phyloP scores from a whole-genome alignment of 2,113 vertebrate species.

The Prietella phreatophila region DNA sequence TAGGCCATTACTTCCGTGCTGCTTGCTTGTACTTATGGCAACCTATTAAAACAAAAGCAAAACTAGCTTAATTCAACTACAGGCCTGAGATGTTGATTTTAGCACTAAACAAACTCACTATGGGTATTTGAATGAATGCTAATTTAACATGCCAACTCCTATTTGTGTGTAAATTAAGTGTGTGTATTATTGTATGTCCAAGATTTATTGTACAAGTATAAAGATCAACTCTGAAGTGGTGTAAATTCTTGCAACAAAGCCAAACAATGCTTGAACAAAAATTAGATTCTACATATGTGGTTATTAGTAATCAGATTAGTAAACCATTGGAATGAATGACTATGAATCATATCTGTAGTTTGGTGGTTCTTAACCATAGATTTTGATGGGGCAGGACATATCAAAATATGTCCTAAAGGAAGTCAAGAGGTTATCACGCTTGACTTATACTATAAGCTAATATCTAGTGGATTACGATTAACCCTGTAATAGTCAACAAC shows the following conservation, averaged over 20 bases:
- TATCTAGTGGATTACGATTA: background rate
- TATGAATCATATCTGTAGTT: background rate
- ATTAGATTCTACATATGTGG: background rate
- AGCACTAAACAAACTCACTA: background rate
- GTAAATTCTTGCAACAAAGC: background rate
- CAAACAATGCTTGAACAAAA: background rate
- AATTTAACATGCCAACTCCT: background rate
- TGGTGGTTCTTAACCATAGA: background rate
- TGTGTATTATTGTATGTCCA: background rate
- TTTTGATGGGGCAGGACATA: background rate
- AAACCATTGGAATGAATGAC: background rate
- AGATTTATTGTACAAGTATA: background rate
- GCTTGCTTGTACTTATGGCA: background rate
- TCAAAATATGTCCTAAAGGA: background rate
- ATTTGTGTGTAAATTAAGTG: background rate
- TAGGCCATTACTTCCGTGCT: background rate
- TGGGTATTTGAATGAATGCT: background rate
- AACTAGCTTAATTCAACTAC: background rate
- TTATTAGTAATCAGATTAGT: background rate
- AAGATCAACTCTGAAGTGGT: background rate
- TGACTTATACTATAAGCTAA: background rate
- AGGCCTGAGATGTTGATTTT: background rate
- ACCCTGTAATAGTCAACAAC: background rate
- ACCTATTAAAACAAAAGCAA: constrained; percentile 31
- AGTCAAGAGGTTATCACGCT: background rate